A percentile compares a stretch with the other conserved stretches of the same genome.
phyloP scores from a whole-genome alignment of 2,797 vertebrate genomes.

The Rallus crepitans region DNA sequence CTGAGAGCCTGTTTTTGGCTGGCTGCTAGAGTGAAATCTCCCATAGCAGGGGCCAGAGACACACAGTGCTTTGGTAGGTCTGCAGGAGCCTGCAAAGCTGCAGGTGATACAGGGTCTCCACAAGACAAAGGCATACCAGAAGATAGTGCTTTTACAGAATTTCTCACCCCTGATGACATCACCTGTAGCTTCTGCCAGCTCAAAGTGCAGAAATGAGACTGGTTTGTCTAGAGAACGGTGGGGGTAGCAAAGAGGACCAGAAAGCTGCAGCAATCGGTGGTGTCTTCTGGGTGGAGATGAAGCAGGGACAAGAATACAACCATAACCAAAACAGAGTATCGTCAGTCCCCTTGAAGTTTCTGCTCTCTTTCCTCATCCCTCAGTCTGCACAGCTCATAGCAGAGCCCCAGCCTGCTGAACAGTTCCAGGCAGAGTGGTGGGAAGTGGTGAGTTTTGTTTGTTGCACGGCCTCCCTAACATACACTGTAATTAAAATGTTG shows the following conservation, averaged over 20 bases:
- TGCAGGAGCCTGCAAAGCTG: background rate
- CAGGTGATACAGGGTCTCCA: background rate
- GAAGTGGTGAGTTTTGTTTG: slow-evolving; percentile 73
- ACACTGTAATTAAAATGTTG: slow-evolving; percentile 81
- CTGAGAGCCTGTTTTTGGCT: background rate
- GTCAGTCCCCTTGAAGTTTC: background rate
- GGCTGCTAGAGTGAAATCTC: background rate
- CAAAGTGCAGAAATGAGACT: background rate
- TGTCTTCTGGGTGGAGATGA: fast-evolving
- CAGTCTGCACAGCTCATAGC: background rate
- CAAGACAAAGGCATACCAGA: background rate
- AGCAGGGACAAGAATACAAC: background rate
- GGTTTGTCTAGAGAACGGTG: fast-evolving
- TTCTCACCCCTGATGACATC: background rate
- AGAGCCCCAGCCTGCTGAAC: background rate
- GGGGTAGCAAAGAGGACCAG: background rate
- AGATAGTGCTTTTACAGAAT: too few relatives aligned
- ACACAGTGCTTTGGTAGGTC: fast-evolving
- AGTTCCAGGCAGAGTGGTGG: background rate
- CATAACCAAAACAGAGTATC: background rate
- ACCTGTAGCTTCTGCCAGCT: background rate
- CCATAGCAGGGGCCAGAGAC: background rate
- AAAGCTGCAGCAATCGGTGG: fast-evolving
- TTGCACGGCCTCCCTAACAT: slow-evolving; percentile 63
- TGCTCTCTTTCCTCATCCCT: background rate